A percentile compares a stretch with the other conserved stretches of the same genome.
These are phyloP conservation scores for Cyrtonyx montezumae DNA, from an alignment of 2,113 vertebrate species.

Conservation along the genomic window DNA sequence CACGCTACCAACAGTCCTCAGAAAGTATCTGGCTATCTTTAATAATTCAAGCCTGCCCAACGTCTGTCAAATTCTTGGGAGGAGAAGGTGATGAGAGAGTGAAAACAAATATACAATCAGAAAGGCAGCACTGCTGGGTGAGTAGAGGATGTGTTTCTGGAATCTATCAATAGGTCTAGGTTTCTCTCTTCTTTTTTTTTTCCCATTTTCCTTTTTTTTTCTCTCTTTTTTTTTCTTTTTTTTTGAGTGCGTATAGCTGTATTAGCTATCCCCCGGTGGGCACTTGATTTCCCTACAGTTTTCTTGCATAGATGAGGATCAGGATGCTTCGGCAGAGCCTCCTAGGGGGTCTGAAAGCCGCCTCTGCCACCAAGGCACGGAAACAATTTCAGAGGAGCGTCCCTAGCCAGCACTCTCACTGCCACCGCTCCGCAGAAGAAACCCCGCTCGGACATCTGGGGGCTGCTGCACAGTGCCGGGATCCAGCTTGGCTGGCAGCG, in stretches of 20 bases:
- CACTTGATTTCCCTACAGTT: constrained; percentile 46
- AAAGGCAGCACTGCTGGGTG: constrained; percentile 36
- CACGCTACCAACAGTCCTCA: neutral
- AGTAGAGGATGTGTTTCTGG: constrained; percentile 39
- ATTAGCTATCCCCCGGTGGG: neutral
- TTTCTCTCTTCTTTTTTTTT: neutral
- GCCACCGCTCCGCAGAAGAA: constrained; percentile 7
- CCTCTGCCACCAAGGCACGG: constrained; percentile 77
- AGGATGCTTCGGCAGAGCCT: constrained; percentile 52
- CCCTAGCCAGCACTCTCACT: constrained; percentile 61
- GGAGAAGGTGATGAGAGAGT: neutral
- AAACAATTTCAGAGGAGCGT: constrained; percentile 58
- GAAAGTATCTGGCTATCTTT: constrained; percentile 21
- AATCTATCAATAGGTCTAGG: constrained; percentile 9
- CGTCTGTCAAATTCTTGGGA: neutral
- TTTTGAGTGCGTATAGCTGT: neutral
- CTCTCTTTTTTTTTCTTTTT: no score
- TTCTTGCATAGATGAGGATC: constrained; percentile 73
- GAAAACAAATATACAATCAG: neutral
- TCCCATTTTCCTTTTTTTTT: no score
- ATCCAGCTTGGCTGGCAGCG: constrained; percentile 23
- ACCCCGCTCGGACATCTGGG: neutral
- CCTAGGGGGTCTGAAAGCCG: neutral
- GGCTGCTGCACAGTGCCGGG: neutral
- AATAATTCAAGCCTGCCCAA: neutral